Evolutionary conservation across 1,140 invertebrate genomes (phyloP).

Genomic region (Drosophila kikkawai): DNA sequence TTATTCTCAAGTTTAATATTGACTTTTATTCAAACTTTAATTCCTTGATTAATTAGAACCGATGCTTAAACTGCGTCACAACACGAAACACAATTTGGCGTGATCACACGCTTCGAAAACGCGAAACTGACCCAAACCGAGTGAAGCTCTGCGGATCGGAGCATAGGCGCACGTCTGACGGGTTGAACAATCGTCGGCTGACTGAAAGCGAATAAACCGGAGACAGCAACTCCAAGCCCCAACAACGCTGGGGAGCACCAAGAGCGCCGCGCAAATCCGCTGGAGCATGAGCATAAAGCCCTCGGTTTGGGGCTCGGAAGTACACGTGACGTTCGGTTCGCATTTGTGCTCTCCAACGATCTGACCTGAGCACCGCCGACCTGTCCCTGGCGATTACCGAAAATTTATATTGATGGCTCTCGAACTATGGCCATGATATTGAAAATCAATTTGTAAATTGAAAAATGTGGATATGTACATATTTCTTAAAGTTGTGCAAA

Average conservation of each 20-base stretch:
- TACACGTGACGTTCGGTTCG: conserved; percentile 10
- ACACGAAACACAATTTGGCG: conserved; percentile 6
- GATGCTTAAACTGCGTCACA: conserved; percentile 23
- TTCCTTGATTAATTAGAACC: conserved; percentile 19
- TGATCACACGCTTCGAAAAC: conserved; percentile 23
- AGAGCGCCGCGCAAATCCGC: conserved; percentile 37
- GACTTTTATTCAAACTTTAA: not conserved
- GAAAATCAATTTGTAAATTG: not conserved
- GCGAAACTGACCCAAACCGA: conserved; percentile 36
- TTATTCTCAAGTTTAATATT: conserved; percentile 5
- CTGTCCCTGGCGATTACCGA: conserved; percentile 17
- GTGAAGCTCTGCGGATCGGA: conserved; percentile 18
- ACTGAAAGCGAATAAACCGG: conserved; percentile 60
- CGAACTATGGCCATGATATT: conserved; percentile 23
- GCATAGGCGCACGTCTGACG: conserved; percentile 58
- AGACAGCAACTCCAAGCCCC: conserved; percentile 48
- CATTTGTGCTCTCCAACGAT: conserved; percentile 24
- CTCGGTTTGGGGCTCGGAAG: conserved; percentile 26
- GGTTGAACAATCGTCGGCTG: conserved; percentile 74
- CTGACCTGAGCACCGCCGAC: conserved; percentile 19
- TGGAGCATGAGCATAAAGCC: conserved; percentile 45
- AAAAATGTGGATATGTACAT: not conserved
- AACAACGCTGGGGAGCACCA: conserved; percentile 21
- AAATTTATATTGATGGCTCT: conserved; percentile 16
- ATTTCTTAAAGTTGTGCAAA: not conserved